Evolutionary conservation across 2,113 vertebrate species (phyloP).

Genomic region (Mustela lutreola): DNA sequence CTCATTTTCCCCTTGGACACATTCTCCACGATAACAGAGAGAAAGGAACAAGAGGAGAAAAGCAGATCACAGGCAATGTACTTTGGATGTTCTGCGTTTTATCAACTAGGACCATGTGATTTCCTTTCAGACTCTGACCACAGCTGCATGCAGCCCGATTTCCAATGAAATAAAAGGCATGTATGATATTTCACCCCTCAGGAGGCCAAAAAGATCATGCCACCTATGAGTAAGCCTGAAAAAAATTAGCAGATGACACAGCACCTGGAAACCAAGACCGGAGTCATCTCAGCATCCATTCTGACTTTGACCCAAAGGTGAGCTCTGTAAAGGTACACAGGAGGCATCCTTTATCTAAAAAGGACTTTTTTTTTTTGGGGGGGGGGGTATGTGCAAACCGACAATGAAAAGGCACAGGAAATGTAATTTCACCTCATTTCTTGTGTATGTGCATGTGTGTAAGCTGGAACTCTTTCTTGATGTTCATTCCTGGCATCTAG

Average conservation of each 20-base stretch:
- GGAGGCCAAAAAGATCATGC: slow-evolving; percentile 10
- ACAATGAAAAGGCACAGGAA: background rate
- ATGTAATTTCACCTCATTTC: background rate
- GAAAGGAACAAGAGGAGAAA: background rate
- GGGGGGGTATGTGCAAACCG: background rate
- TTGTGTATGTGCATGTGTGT: background rate
- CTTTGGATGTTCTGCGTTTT: slow-evolving; percentile 59
- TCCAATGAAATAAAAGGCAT: slow-evolving; percentile 49
- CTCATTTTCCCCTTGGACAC: background rate
- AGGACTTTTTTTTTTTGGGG: slow-evolving; percentile 1
- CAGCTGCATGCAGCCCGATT: background rate
- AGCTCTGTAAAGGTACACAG: background rate
- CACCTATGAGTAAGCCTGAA: background rate
- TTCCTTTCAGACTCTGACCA: slow-evolving; percentile 21
- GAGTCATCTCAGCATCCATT: slow-evolving; percentile 18
- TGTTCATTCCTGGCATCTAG: slow-evolving; percentile 29
- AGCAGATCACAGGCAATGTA: slow-evolving; percentile 22
- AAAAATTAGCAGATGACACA: background rate
- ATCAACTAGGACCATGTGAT: slow-evolving; percentile 49
- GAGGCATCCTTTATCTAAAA: slow-evolving; percentile 29
- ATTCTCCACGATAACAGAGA: slow-evolving; percentile 33
- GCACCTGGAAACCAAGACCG: slow-evolving; percentile 23
- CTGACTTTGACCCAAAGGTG: slow-evolving; percentile 23
- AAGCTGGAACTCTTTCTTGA: slow-evolving; percentile 3
- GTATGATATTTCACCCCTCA: background rate